Evolutionary conservation across 2,797 vertebrate genomes (phyloP), one percentile per base, ranked within the genome.

Genomic region (Myotis findleyi): DNA sequence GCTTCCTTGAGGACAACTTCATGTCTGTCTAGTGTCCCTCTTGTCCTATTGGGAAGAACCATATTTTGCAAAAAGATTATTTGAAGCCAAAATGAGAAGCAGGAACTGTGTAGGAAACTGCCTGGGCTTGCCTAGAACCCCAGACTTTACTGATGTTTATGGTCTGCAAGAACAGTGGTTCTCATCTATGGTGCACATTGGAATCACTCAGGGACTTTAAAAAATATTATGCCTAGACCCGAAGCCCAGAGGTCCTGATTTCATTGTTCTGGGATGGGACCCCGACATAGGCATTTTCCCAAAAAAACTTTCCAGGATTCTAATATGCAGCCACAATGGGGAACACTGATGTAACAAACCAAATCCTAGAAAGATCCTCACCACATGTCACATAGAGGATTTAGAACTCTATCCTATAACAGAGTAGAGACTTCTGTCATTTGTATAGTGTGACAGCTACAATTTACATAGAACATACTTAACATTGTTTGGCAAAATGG

Each of bases 291-390:
- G 13, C 13, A 16, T 18, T 47, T 71, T 44, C 79, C 79, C 7
- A 14, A 75, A 41, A 84, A 72, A 84, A 72, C 38, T 93, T 94
- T 92, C 47, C 44, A 89, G 55, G 25, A 89, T 89, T 85, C 84
- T 95, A 21, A 30, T 57, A 25, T 18, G 12, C 5, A 49, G 47
- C 16, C 30, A 36, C 71, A 36, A 64, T 49, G 44, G 69, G 86
- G 41, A 86, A 86, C 41, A 23, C 5, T 59, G 16, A 27, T 41
- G 21, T 44, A 41, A 44, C 3, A 79, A 38, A 6, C 57, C 41
- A 62, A 20, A 68, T 80, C 30, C 21, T 66, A 30, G 94, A 92
- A 83, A 86, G 64, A 66, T 44, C 20, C 68, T 81, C 16, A 59
- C 33, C 62, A 30, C 27, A 23, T 5, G 14, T n/a, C 49, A 75